Base-by-base conservation (phyloP, 2,888 invertebrate genomes). In the Limnephilus marmoratus region DNA sequence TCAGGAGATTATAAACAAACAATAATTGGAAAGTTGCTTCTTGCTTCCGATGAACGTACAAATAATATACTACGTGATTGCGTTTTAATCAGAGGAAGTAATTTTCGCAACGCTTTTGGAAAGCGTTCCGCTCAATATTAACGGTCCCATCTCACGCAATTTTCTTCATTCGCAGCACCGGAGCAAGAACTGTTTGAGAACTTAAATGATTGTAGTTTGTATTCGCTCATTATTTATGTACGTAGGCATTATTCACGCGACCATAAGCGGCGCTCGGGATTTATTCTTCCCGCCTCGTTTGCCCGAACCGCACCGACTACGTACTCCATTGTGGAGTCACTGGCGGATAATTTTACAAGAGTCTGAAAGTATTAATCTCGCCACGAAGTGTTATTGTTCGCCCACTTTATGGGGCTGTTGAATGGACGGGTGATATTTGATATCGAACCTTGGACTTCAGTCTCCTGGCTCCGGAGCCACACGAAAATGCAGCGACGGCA, bases 371-470 rank as follows among this genome's bases (percentile, higher is more conserved):
- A 91, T 89, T 49, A 91, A 91, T 91, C 91, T 88, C 83, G 88
- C 91, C 91, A n/a, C 83, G 88, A 90, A 91, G 83, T 53, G 91
- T 85, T 91, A 92, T 92, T 92, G 92, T 93, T 91, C 85, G 80
- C 81, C 68, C 90, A 91, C 83, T 93, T 93, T 93, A 93, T 93
- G 91, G 87, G 90, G 90, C 86, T 90, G 90, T 81, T 91, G 93
- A 92, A 90, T 85, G 85, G 85, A 81, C 91, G 87, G 86, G 90
- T 88, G 93, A 90, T 83, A 93, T 86, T 90, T 68, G 93, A 93
- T 92, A 91, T 49, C 31, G 49, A 29, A 81, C 37, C 18, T 82
- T 85, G 37, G 53, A 81, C 90, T 53, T 29, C 88, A 24, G 34
- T 45, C 68, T n/a, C 91, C 85, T 5, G 53, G 18, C 53, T 53